Base-by-base conservation (phyloP, 2,113 vertebrate species). In the Microtus montanus region DNA sequence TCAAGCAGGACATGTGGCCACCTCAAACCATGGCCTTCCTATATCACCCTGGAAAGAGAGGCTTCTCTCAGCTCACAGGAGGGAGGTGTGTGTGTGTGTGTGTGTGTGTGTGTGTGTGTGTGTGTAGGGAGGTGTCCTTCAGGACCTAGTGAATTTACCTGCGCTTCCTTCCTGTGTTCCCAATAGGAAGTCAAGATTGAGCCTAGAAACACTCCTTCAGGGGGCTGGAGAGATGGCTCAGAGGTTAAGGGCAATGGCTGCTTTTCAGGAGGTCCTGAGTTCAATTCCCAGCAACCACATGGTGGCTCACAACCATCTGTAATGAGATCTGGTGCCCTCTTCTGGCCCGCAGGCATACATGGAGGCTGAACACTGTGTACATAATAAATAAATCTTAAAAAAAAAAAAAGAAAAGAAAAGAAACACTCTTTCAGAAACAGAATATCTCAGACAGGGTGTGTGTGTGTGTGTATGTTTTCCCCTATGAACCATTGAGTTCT, bases 131-230 rank as follows among this genome's bases (percentile, higher is more conserved):
- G 6, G 28, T 24, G 11, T 5, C 70, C 35, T 73, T 73, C 7
- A 28, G 78, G 52, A 78, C 15, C 71, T 52, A 30, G 44, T 30
- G 66, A 68, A 47, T 78, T 91, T 52, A 44, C 14, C 26, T 19
- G 11, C 19, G 14, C 28, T 66, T 85, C 28, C 12, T 6, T 58
- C 75, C 54, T 30, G 35, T 13, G 38, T n/a, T 49, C 30, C 68
- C 30, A 38, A 77, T 49, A 88, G 49, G 75, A 83, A 74, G 77
- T 93, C 88, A 82, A 79, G 58, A 61, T 79, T 35, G n/a, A 91
- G n/a, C 7, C 17, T 80, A 93, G 33, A 86, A 47, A 78, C 91
- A 52, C 30, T 75, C 68, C 84, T 44, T 28, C 24, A 38, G 52
- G 44, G 44, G 44, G 44, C 44, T 44, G 44, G 5, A 44, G 44